A percentile compares a stretch with the other conserved stretches of the same genome.
Conservation (phyloP, 2,888 invertebrate species). For the Trisateles emortualis region DNA sequence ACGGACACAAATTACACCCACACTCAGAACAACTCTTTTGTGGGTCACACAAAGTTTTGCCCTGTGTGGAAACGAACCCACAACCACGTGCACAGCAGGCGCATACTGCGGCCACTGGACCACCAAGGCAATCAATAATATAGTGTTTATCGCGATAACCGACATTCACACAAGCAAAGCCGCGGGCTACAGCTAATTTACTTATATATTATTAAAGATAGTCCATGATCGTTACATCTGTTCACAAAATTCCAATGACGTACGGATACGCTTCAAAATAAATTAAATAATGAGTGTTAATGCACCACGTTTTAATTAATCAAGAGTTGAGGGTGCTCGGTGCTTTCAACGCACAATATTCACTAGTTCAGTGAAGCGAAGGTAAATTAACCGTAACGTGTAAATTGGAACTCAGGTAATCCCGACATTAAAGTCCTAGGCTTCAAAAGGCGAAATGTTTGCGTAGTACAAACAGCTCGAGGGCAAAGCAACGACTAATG, state of each 20-base stretch:
- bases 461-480: not conserved
- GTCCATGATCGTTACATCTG: not conserved
- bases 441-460: slow-evolving; percentile 1
- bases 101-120: no score
- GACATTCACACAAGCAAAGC: no score
- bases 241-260: not conserved
- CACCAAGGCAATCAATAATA: no score
- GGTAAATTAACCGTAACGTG: slow-evolving; percentile 73
- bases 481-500: not conserved
- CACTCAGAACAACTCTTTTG: no score
- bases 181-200: no score
- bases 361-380: slow-evolving; percentile 42
- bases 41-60: no score
- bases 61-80: no score
- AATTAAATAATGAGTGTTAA: slow-evolving; percentile 34
- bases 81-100: no score
- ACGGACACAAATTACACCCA: no score
- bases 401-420: slow-evolving; percentile 72
- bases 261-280: not conserved
- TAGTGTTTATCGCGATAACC: no score
- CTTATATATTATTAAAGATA: no score
- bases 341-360: slow-evolving; percentile 44
- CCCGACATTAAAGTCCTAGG: slow-evolving; percentile 44
- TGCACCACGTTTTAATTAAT: slow-evolving; percentile 37
- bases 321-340: slow-evolving; percentile 13